Evolutionary conservation across 2,113 vertebrate genomes (phyloP).

Genomic region (Lynx canadensis): DNA sequence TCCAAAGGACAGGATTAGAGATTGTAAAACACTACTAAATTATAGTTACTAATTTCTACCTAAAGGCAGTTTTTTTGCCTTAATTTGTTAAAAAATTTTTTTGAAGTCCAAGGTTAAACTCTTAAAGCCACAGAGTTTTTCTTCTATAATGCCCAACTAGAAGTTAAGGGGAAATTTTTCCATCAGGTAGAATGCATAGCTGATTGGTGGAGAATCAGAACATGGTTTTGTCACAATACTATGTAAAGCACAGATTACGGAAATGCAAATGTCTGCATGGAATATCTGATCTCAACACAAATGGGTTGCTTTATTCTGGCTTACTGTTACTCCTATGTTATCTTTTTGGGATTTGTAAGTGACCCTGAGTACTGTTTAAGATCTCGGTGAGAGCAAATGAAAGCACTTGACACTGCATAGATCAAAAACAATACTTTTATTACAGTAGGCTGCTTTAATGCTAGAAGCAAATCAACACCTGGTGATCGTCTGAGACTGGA

Average conservation of each 20-base stretch:
- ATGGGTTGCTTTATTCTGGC: neutral
- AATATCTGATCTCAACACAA: neutral
- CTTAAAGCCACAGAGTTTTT: neutral
- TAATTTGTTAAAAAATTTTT: neutral
- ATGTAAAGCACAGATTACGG: neutral
- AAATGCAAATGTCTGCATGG: neutral
- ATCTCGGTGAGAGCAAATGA: neutral
- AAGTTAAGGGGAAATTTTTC: neutral
- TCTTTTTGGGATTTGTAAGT: neutral
- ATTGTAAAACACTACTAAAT: neutral
- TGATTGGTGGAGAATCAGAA: neutral
- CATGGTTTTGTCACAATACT: neutral
- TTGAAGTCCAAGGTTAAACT: neutral
- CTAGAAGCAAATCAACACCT: neutral
- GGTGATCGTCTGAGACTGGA: neutral
- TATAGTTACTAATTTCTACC: neutral
- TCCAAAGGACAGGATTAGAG: neutral
- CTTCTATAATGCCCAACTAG: neutral
- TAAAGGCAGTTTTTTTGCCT: neutral
- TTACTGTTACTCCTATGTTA: neutral
- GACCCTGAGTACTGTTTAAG: neutral
- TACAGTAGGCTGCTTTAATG: neutral
- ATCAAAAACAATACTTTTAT: neutral
- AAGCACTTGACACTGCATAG: neutral
- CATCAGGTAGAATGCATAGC: neutral